A percentile compares a stretch with the other conserved stretches of the same genome.
These are phyloP conservation scores for Halcyon senegalensis DNA, from an alignment of 2,113 vertebrate species.

Conservation along the genomic window DNA sequence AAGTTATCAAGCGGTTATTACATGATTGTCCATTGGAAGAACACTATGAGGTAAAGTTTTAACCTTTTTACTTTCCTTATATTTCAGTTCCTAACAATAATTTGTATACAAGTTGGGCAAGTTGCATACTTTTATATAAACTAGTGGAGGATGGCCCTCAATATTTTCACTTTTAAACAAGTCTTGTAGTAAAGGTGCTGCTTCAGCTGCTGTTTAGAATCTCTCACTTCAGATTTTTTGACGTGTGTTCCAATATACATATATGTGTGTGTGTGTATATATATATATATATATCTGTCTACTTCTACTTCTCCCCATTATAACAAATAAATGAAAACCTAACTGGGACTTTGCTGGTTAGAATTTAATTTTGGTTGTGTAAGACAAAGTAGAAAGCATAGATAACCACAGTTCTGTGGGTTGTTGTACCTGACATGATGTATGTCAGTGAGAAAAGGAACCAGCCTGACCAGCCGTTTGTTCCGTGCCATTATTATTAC, in stretches of 20 bases:
- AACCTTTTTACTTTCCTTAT: background rate
- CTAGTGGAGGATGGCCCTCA: background rate
- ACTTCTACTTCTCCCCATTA: background rate
- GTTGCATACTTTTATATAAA: background rate
- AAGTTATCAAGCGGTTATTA: background rate
- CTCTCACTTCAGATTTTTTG: background rate
- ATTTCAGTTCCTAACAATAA: background rate
- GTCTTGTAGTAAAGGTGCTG: background rate
- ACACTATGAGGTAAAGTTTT: background rate
- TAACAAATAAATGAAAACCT: background rate
- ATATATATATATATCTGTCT: rapidly evolving
- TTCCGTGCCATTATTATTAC: rapidly evolving
- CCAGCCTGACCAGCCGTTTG: rapidly evolving
- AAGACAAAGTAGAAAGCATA: background rate
- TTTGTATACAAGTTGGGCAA: background rate
- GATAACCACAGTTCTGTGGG: background rate
- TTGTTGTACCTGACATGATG: background rate
- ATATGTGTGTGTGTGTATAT: background rate
- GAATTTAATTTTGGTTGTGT: background rate
- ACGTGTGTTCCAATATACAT: background rate
- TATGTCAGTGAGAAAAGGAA: background rate
- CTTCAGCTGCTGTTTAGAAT: background rate
- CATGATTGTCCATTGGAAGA: background rate
- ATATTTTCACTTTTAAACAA: background rate
- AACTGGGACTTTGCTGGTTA: background rate